phyloP scores from a whole-genome alignment of 2,888 invertebrate species.

The Hemaris fuciformis region DNA sequence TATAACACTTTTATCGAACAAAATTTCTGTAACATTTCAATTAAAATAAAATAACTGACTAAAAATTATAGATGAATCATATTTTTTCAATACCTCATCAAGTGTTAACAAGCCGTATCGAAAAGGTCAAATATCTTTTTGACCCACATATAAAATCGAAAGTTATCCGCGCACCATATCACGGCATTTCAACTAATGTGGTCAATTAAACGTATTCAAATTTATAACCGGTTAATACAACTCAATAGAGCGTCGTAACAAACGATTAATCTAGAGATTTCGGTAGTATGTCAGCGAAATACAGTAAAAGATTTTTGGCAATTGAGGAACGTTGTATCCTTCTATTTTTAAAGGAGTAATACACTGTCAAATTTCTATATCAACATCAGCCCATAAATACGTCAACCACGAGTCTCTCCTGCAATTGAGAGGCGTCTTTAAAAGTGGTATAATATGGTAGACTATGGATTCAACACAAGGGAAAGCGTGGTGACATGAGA shows the following conservation, averaged over 20 bases:
- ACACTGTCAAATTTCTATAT: too few species aligned
- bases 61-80: not conserved
- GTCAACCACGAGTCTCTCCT: too few species aligned
- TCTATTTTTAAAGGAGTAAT: too few species aligned
- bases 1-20: too few species aligned
- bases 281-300: not conserved
- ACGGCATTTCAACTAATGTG: not conserved
- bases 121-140: not conserved
- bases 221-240: not conserved
- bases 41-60: not conserved
- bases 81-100: not conserved
- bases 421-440: too few species aligned
- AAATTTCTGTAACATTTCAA: not conserved
- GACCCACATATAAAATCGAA: conserved; percentile 11
- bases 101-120: not conserved
- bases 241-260: not conserved
- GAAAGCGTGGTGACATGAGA: too few species aligned
- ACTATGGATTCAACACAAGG: too few species aligned
- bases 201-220: not conserved
- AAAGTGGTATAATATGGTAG: too few species aligned
- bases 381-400: too few species aligned
- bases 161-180: not conserved
- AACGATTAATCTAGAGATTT: not conserved
- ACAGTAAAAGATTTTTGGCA: not conserved
- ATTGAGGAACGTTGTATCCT: not conserved